Conservation (phyloP, 2,797 vertebrate genomes). For the Nasua narica region DNA sequence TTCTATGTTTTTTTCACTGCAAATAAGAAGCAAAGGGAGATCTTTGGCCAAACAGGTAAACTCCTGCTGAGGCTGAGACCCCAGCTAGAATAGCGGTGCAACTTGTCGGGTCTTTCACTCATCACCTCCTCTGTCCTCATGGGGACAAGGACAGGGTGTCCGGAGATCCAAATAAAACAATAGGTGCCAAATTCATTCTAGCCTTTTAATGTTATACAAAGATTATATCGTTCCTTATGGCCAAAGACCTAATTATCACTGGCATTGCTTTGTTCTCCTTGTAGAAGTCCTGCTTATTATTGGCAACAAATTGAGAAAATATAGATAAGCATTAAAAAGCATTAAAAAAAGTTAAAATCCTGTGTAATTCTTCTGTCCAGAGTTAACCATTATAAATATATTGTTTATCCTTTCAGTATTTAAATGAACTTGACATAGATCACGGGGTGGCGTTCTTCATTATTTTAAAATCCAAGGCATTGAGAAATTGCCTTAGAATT, state of each 20-base stretch:
- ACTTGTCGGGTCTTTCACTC: fast-evolving
- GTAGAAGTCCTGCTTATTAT: not conserved
- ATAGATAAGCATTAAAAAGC: not conserved
- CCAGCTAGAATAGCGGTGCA: not conserved
- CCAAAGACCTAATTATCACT: not conserved
- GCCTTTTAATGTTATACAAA: not conserved
- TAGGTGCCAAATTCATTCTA: not conserved
- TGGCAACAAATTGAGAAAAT: not conserved
- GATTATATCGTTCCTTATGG: not conserved
- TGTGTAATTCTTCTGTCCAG: not conserved
- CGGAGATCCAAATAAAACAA: not conserved
- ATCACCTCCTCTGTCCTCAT: fast-evolving
- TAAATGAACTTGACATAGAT: not conserved
- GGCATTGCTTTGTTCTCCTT: not conserved
- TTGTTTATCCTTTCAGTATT: fast-evolving
- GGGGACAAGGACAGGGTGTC: not conserved
- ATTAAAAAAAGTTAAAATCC: not conserved
- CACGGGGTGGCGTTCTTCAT: fast-evolving
- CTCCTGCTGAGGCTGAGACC: fast-evolving
- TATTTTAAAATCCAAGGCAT: not conserved
- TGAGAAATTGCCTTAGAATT: not conserved
- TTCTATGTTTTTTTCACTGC: not conserved
- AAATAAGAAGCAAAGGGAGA: not conserved
- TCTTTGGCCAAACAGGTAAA: too few relatives aligned
- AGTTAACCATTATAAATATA: not conserved